Percentiles rank a stretch among this genome's conserved stretches.
phyloP scores from a whole-genome alignment of 2,113 vertebrate species.

The Seriola rivoliana region DNA sequence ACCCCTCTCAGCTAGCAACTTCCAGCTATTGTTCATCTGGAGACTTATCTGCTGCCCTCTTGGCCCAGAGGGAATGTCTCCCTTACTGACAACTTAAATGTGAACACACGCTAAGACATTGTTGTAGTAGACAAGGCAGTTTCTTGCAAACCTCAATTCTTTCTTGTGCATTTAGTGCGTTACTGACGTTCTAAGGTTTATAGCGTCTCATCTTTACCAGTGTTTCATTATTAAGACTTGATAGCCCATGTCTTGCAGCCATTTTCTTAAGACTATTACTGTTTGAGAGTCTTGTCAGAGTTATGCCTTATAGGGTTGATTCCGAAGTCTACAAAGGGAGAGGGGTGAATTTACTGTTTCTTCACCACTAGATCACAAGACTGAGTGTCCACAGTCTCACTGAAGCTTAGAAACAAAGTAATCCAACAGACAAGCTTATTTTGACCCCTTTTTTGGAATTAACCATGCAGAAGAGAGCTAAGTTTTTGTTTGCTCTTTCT shows the following conservation, averaged over 20 bases:
- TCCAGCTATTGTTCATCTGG: slow-evolving; percentile 84
- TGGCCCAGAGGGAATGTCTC: slow-evolving; percentile 65
- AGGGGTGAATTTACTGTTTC: not conserved
- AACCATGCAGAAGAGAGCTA: not conserved
- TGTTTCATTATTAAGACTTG: not conserved
- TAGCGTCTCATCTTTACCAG: not conserved
- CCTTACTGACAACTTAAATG: slow-evolving; percentile 48
- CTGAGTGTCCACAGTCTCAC: not conserved
- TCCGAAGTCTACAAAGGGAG: not conserved
- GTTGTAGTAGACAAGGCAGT: not conserved
- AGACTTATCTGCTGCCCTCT: slow-evolving; percentile 78
- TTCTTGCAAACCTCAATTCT: slow-evolving; percentile 7
- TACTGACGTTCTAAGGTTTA: not conserved
- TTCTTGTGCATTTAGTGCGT: not conserved
- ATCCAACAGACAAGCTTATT: not conserved
- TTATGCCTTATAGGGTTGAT: not conserved
- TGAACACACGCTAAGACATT: slow-evolving; percentile 18
- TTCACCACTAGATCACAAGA: not conserved
- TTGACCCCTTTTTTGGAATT: not conserved
- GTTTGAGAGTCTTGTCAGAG: not conserved
- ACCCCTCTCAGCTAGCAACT: slow-evolving; percentile 74
- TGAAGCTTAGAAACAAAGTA: not conserved
- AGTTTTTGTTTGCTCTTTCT: not conserved
- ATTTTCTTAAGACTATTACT: not conserved
- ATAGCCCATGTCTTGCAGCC: not conserved